phyloP scores from a whole-genome alignment of 2,888 invertebrate genomes.

The Furcula furcula region DNA sequence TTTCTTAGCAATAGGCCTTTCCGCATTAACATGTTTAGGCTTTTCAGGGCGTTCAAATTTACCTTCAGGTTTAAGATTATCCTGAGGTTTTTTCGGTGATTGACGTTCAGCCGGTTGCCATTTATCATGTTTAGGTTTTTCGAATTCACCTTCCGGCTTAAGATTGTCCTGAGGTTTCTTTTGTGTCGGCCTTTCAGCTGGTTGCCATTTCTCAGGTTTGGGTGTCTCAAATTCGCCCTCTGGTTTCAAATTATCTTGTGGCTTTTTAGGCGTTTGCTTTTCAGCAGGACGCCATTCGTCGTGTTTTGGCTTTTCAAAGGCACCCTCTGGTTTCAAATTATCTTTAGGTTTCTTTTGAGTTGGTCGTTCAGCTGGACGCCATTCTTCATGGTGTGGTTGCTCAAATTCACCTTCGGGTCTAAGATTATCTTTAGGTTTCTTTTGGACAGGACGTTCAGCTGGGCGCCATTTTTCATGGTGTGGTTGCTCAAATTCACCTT shows the following conservation, averaged over 20 bases:
- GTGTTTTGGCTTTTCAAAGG: constrained; percentile 65
- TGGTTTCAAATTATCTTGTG: constrained; percentile 81
- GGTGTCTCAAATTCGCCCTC: constrained; percentile 82
- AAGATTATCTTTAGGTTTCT: constrained; percentile 15
- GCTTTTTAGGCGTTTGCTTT: constrained; percentile 72
- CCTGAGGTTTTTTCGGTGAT: constrained; percentile 54
- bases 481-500: constrained; percentile 21
- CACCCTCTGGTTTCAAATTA: constrained; percentile 81
- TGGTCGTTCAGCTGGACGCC: constrained; percentile 54
- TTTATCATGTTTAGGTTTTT: constrained; percentile 47
- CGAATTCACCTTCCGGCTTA: constrained; percentile 77
- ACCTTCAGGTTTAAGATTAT: constrained; percentile 73
- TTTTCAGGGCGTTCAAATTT: constrained; percentile 63
- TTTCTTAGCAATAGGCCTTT: constrained; percentile 61
- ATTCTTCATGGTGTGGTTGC: constrained; percentile 44
- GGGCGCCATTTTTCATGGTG: constrained; percentile 23
- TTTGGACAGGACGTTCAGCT: constrained; percentile 9
- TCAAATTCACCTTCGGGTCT: constrained; percentile 37
- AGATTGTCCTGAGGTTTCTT: constrained; percentile 75
- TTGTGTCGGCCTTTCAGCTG: constrained; percentile 53
- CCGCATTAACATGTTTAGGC: constrained; percentile 53
- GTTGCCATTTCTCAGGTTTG: constrained; percentile 52
- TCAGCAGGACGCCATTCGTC: constrained; percentile 75
- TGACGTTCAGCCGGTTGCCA: constrained; percentile 72
- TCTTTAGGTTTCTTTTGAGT: constrained; percentile 77